Conservation (phyloP, 2,888 invertebrate genomes). For the Artemia sp. region DNA sequence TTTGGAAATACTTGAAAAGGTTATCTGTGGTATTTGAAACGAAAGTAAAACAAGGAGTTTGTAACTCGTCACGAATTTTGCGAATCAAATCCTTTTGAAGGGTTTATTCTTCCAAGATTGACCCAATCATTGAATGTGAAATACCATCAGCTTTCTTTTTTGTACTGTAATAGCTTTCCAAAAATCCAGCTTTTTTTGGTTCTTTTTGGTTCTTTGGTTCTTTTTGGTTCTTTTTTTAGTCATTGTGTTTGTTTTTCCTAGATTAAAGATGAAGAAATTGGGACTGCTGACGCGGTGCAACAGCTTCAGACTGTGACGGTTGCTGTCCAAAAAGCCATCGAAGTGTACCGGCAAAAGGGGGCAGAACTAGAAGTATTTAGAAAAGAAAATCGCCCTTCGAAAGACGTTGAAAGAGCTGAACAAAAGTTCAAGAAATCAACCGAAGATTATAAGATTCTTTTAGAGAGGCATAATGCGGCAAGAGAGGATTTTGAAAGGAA, state of each 20-base stretch:
- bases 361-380: conserved; percentile 73
- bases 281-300: conserved; percentile 60
- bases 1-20: too few species aligned
- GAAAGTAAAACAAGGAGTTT: too few species aligned
- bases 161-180: too few species aligned
- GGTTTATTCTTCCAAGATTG: too few species aligned
- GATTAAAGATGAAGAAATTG: conserved; percentile 85
- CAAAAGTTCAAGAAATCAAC: conserved; percentile 77
- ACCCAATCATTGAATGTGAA: too few species aligned
- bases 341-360: conserved; percentile 69
- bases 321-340: conserved; percentile 76
- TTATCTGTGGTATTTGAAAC: too few species aligned
- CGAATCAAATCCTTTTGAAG: too few species aligned
- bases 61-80: too few species aligned
- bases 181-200: too few species aligned
- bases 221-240: background rate
- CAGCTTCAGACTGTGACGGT: conserved; percentile 57
- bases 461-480: conserved; percentile 78
- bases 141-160: too few species aligned
- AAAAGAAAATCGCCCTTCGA: conserved; percentile 62
- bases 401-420: conserved; percentile 86
- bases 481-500: conserved; percentile 88
- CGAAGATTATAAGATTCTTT: conserved; percentile 76
- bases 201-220: too few species aligned
- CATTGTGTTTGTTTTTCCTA: conserved; percentile 28